Base-by-base conservation (phyloP, 2,797 vertebrate species). In the Rachycentron canadum region DNA sequence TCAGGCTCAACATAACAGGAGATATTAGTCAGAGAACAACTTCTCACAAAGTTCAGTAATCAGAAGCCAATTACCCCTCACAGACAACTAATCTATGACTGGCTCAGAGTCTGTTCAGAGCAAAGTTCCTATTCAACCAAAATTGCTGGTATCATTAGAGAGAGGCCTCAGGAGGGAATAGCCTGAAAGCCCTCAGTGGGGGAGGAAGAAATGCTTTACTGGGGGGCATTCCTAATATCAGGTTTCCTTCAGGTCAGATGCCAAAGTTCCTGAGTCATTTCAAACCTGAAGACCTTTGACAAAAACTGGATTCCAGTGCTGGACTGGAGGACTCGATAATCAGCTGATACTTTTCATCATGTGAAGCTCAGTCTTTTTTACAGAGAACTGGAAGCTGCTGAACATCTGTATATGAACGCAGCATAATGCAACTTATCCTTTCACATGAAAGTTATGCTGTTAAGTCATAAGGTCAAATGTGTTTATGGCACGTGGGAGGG, bases 181-280 rank as follows among this genome's bases (percentile, higher is more conserved):
- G 50, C 45, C 65, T 78, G 14, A 76, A 76, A 70, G 66, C 69
- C 62, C 45, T 36, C 25, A 66, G 57, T 17, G 73, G 40, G 55
- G 70, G 63, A n/a, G 68, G 58, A 34, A 34, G 53, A 12, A 36
- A 19, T 72, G 50, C 65, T 78, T 74, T 73, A 78, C 53, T 62
- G 76, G 60, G 78, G 82, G 69, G 53, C 62, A 77, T 89, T 86
- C 73, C 82, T 80, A 76, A 91, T 93, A 89, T 92, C 86, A 86
- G 84, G 88, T 92, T 91, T 89, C 87, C 82, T 80, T 72, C 23
- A 43, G 65, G 69, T 72, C 73, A 81, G 85, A 92, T 90, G 83
- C 88, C 86, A 85, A 76, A 78, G 79, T 61, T 75, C 70, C 84
- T 84, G 47, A 78, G 85, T 90, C 86, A 90, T 71, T 70, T 71